Conservation (phyloP, 2,113 vertebrate genomes). For the Serinus canaria region DNA sequence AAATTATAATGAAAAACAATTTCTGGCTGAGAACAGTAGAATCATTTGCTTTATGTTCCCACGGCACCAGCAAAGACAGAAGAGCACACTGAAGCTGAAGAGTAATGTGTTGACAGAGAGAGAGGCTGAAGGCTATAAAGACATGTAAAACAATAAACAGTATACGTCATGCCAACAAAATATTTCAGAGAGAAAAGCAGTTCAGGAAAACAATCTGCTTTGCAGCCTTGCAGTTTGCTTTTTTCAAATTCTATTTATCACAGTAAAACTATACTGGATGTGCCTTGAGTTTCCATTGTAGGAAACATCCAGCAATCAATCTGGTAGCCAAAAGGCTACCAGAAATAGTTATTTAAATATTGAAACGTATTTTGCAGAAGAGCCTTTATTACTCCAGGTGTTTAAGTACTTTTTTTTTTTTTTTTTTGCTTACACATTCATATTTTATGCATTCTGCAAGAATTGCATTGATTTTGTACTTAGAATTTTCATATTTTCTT, state of each 20-base stretch:
- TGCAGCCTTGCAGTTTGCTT: neutral
- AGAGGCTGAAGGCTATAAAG: constrained; percentile 45
- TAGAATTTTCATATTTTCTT: neutral
- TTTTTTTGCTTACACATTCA: neutral
- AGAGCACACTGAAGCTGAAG: constrained; percentile 33
- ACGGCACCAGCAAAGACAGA: constrained; percentile 39
- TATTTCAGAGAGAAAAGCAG: constrained; percentile 11
- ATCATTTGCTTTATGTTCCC: constrained; percentile 49
- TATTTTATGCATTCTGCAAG: neutral
- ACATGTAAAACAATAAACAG: constrained; percentile 50
- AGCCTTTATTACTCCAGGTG: neutral
- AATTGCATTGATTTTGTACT: neutral
- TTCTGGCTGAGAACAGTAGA: constrained; percentile 42
- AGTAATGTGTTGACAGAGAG: constrained; percentile 37
- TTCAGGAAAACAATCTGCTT: constrained; percentile 7
- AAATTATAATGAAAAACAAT: constrained; percentile 67
- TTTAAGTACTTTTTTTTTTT: neutral
- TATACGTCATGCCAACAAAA: constrained; percentile 23
- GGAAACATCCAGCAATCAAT: neutral
- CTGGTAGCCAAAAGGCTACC: neutral
- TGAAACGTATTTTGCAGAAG: neutral
- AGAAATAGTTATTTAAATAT: neutral
- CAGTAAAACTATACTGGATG: neutral
- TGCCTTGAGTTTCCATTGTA: neutral
- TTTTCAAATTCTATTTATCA: neutral